Percentiles rank a stretch among this genome's conserved stretches.
phyloP scores from a whole-genome alignment of 2,797 vertebrate species.

The Yasuhikotakia modesta region DNA sequence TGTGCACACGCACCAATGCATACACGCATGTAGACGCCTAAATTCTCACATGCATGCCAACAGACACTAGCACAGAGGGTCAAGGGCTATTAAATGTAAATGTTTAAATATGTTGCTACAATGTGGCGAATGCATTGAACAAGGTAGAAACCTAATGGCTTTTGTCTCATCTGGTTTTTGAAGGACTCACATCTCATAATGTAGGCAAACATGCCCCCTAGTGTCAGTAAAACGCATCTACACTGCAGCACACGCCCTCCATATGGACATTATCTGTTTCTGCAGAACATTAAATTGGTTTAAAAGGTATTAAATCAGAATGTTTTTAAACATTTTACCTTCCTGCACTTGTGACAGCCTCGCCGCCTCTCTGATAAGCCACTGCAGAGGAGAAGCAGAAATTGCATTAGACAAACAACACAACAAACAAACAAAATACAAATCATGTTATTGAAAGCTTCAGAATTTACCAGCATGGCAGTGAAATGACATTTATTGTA shows the following conservation, averaged over 20 bases:
- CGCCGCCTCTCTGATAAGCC: constrained; percentile 97
- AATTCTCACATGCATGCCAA: no score
- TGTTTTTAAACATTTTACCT: constrained; percentile 79
- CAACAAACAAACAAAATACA: neutral
- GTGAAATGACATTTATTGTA: no score
- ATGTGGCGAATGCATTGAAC: constrained; percentile 17
- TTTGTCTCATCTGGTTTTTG: constrained; percentile 49
- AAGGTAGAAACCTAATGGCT: constrained; percentile 17
- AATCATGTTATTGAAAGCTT: no score
- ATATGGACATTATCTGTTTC: neutral
- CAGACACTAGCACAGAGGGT: neutral
- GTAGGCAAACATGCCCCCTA: constrained; percentile 55
- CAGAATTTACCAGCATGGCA: no score
- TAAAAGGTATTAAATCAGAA: neutral
- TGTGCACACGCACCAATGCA: constrained; percentile 10
- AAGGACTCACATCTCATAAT: constrained; percentile 1
- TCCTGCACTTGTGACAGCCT: constrained; percentile 94
- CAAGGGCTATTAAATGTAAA: constrained; percentile 8
- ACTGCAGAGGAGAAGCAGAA: constrained; percentile 76
- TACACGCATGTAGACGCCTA: constrained; percentile 2
- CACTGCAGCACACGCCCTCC: constrained; percentile 20
- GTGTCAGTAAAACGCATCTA: constrained; percentile 32
- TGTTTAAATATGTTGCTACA: neutral
- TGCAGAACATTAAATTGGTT: neutral
- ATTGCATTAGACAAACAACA: neutral